Evolutionary conservation across 2,797 vertebrate species (phyloP).

Genomic region (Thaleichthys pacificus): DNA sequence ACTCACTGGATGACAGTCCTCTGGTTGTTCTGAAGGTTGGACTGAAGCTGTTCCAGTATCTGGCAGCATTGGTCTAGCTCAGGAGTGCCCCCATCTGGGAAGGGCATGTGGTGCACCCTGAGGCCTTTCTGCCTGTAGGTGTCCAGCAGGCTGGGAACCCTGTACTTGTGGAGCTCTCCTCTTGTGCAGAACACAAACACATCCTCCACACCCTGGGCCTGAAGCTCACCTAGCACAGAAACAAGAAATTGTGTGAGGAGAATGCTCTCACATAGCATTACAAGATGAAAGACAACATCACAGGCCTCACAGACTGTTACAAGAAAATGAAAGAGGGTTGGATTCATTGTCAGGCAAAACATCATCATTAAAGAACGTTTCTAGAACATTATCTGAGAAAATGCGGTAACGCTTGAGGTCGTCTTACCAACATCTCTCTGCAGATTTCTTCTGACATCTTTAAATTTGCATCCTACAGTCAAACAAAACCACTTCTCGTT

Average conservation of each 20-base stretch:
- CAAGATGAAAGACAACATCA: not conserved
- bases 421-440: conserved; percentile 84
- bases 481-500: conserved; percentile 23
- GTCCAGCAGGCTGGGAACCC: conserved; percentile 85
- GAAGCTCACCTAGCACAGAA: conserved; percentile 79
- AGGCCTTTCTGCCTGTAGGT: conserved; percentile 77
- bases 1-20: conserved; percentile 87
- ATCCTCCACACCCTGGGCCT: conserved; percentile 81
- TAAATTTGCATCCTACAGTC: conserved; percentile 85
- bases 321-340: no score
- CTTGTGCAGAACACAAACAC: conserved; percentile 90
- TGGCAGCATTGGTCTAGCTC: conserved; percentile 79
- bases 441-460: conserved; percentile 84
- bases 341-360: no score
- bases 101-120: conserved; percentile 81
- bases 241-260: not conserved
- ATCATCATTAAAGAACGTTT: no score
- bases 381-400: not conserved
- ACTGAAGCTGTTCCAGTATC: conserved; percentile 81
- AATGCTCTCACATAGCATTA: not conserved
- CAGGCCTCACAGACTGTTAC: not conserved
- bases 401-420: not conserved
- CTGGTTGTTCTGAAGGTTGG: conserved; percentile 75
- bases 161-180: conserved; percentile 84
- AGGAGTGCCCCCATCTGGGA: conserved; percentile 80